These are phyloP conservation scores for Paralichthys olivaceus DNA, from an alignment of 2,113 vertebrate species.

Conservation along the genomic window DNA sequence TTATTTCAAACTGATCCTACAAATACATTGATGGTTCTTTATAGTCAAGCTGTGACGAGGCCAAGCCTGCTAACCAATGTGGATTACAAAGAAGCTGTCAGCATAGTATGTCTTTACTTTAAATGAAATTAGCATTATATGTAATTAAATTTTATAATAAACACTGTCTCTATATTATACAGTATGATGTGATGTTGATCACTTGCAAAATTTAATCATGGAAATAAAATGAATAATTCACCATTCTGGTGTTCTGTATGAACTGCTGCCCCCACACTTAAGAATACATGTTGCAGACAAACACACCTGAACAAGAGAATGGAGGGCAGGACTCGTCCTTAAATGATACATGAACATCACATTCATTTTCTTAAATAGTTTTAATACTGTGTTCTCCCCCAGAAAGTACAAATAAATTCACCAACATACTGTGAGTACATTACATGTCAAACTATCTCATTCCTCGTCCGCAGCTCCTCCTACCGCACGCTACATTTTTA, in stretches of 20 bases:
- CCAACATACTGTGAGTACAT: constrained; percentile 68
- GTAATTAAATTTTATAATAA: not conserved
- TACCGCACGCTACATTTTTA: constrained; percentile 61
- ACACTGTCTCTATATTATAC: not conserved
- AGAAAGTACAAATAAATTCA: constrained; percentile 77
- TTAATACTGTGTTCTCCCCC: constrained; percentile 72
- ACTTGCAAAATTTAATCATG: not conserved
- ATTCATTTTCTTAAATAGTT: constrained; percentile 41
- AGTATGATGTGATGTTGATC: not conserved
- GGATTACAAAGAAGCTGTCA: not conserved
- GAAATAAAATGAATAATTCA: not conserved
- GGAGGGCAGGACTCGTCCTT: not conserved
- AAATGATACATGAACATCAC: constrained; percentile 8
- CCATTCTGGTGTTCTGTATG: too few relatives aligned
- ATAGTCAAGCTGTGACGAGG: constrained; percentile 14
- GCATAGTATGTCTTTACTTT: not conserved
- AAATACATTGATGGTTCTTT: not conserved
- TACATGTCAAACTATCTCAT: constrained; percentile 67
- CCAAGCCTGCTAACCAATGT: not conserved
- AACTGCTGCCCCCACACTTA: too few relatives aligned
- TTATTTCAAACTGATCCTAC: not conserved
- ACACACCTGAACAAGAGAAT: not conserved
- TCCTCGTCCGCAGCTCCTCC: constrained; percentile 62
- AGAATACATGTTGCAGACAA: not conserved
- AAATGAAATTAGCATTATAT: not conserved